Percentiles rank a stretch among this genome's conserved stretches.
phyloP scores from a whole-genome alignment of 2,113 vertebrate species.

The Lethenteron reissneri region DNA sequence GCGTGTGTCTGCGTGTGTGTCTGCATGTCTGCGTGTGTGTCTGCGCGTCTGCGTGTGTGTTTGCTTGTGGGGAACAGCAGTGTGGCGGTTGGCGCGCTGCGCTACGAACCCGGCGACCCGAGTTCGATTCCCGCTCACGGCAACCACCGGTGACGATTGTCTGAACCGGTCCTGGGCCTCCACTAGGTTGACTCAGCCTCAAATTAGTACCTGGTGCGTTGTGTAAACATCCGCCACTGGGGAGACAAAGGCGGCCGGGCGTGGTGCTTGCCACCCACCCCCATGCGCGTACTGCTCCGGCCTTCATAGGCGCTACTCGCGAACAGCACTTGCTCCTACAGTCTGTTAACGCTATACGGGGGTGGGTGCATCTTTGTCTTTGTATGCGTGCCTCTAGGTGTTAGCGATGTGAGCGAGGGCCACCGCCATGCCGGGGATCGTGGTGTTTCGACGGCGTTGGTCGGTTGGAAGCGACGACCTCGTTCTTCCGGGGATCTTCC shows the following conservation, averaged over 20 bases:
- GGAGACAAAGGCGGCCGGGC: neutral
- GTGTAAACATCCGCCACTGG: neutral
- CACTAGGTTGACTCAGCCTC: too few species aligned
- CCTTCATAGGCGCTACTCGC: neutral
- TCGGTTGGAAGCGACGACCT: conserved; percentile 99
- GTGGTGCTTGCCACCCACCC: neutral
- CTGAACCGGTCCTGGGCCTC: too few species aligned
- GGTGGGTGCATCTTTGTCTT: neutral
- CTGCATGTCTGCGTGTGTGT: too few species aligned
- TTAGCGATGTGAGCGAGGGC: neutral
- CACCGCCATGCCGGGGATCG: conserved; percentile 68
- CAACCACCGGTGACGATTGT: too few species aligned
- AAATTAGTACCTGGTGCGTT: too few species aligned
- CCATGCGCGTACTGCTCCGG: neutral
- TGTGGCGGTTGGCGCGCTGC: too few species aligned
- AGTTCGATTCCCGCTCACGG: too few species aligned
- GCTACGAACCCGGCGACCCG: too few species aligned
- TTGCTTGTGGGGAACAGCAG: too few species aligned
- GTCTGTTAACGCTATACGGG: neutral
- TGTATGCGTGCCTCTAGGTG: neutral
- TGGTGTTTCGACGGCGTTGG: conserved; percentile 98
- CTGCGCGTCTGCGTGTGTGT: too few species aligned
- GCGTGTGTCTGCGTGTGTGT: too few species aligned
- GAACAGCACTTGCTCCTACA: neutral
- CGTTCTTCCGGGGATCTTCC: conserved; percentile 87